phyloP scores from a whole-genome alignment of 2,113 vertebrate species.

The Rhea americana region DNA sequence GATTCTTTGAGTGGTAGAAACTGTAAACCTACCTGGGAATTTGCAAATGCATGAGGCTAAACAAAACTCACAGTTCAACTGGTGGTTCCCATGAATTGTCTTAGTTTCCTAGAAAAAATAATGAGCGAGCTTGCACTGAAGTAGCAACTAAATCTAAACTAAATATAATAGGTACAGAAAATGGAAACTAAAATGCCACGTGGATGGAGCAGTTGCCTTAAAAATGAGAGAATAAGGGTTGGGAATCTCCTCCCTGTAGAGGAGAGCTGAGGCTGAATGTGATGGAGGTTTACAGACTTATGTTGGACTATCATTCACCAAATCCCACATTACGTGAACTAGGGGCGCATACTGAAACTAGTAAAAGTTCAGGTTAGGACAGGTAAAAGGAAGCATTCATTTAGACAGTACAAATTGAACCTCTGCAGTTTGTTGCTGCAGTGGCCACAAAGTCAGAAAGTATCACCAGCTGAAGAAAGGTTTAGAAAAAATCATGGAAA shows the following conservation, averaged over 20 bases:
- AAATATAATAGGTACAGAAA: not conserved
- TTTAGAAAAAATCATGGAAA: not conserved
- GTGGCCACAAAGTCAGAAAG: not conserved
- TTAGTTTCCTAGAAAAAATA: not conserved
- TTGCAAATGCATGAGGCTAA: not conserved
- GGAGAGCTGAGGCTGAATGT: accelerated
- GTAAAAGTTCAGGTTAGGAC: not conserved
- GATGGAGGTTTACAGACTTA: not conserved
- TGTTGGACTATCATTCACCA: not conserved
- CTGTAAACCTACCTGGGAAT: not conserved
- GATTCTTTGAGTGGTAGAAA: not conserved
- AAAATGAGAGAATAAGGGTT: not conserved
- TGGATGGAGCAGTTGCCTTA: not conserved
- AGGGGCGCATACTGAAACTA: not conserved
- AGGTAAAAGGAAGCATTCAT: not conserved
- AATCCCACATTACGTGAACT: not conserved
- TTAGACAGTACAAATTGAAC: not conserved
- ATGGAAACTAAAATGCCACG: not conserved
- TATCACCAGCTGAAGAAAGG: not conserved
- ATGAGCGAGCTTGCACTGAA: not conserved
- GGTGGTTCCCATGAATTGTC: not conserved
- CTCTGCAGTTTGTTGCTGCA: not conserved
- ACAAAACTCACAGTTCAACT: not conserved
- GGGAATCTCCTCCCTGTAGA: not conserved
- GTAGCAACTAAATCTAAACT: not conserved